Conservation (phyloP, 1,140 invertebrate genomes). For the Metaphire vulgaris region DNA sequence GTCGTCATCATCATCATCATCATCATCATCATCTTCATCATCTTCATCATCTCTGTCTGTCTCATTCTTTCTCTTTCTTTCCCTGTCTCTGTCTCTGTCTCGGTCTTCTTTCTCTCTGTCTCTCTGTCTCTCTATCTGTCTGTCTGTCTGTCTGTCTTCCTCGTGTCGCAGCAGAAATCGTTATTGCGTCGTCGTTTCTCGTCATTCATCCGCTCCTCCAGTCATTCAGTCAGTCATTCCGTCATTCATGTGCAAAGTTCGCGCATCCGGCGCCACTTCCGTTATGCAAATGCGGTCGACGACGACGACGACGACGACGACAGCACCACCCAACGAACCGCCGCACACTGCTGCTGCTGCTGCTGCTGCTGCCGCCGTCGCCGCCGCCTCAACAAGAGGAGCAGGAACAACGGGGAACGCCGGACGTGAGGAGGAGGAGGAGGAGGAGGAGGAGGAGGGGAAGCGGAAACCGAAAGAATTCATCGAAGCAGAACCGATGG, state of each 20-base stretch:
- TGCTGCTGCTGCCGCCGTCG: background rate
- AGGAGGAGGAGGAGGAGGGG: background rate
- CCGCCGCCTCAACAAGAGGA: background rate
- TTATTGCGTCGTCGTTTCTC: background rate
- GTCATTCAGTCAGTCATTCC: background rate
- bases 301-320: no score
- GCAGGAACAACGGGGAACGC: background rate
- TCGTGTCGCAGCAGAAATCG: no score
- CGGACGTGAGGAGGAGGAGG: background rate
- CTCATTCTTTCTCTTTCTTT: background rate
- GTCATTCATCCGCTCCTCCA: background rate
- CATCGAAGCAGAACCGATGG: no score
- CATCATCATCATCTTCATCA: no score
- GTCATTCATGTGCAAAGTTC: slow-evolving; percentile 1
- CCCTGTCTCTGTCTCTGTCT: background rate
- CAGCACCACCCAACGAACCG: background rate
- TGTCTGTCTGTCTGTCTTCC: background rate
- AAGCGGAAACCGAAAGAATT: background rate
- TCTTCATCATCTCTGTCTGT: no score
- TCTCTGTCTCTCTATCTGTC: background rate
- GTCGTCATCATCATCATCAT: no score
- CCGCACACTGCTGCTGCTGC: background rate
- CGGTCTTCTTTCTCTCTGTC: background rate
- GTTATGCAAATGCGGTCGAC: background rate
- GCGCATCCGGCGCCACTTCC: background rate